Evolutionary conservation across 2,888 invertebrate genomes (phyloP), one percentile per base, ranked within the genome.

Genomic region (Boloria euphrosyne): DNA sequence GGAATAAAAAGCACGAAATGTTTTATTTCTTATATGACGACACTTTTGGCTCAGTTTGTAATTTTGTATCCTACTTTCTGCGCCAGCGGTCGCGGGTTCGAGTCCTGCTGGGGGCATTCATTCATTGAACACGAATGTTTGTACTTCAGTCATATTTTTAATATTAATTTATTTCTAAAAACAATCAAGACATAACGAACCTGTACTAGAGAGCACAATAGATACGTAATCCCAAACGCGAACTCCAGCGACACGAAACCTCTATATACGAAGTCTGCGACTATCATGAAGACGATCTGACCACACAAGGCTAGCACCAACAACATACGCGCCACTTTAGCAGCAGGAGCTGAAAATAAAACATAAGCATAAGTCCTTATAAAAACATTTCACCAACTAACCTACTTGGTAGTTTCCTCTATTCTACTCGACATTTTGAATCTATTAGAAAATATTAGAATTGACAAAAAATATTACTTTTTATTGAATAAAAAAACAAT

Each of bases 271-370:
- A 95, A 93, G 85, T 97, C 96, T 17, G 97, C 97, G 3, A 94
- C 94, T 76, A 95, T 94, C 81, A 96, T 95, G 88, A 98, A 98
- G 68, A 96, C 87, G 65, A 96, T 87, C 85, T 98, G 98, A 0
- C 98, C 98, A 51, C 96, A 96, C 67, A 98, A 89, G 7, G 97
- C 96, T 90, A 98, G 94, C 22, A 94, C 81, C 68, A 98, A 90
- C 75, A 98, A 93, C 81, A 98, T 96, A 62, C 97, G 94, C 0
- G 97, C 97, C 4, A 98, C 97, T 78, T 95, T 95, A 2, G 98
- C 96, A 76, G 97, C 96, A 31, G 95, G 93, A 67, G 96, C 98
- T 97, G 89, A 13, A 93, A 91, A 68, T 31, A 70, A 59, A 50
- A 50, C 13, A 47, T 17, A 10, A 6, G 18, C n/a, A 18, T 46